These are phyloP conservation scores for Eurystomus glaucurus DNA, from an alignment of 2,797 vertebrate genomes.

Conservation along the genomic window DNA sequence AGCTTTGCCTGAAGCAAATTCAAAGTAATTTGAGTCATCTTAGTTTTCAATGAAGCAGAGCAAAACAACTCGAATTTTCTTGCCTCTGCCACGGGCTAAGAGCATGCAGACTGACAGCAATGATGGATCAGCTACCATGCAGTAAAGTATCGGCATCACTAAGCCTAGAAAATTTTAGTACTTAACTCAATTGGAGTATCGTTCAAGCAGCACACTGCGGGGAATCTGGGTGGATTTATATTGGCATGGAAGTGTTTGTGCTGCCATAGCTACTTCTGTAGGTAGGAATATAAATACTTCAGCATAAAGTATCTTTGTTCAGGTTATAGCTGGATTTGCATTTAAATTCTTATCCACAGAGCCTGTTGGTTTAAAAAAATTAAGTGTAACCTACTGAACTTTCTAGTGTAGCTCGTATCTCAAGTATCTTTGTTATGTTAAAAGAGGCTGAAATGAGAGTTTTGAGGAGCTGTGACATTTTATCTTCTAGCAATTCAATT, in stretches of 20 bases:
- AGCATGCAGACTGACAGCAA: neutral
- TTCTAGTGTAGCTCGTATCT: neutral
- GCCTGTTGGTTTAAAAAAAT: neutral
- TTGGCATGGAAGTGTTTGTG: neutral
- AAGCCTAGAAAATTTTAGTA: slow-evolving; percentile 28
- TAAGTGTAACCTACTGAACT: neutral
- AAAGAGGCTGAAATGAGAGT: neutral
- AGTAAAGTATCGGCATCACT: slow-evolving; percentile 33
- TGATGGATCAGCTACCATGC: slow-evolving; percentile 52
- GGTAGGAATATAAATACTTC: neutral
- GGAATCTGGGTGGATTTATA: neutral
- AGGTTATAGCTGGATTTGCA: neutral
- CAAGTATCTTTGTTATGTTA: neutral
- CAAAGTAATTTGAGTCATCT: slow-evolving; percentile 64
- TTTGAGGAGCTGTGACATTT: slow-evolving; percentile 45
- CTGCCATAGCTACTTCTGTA: neutral
- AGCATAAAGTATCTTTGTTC: neutral
- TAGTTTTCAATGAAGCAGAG: slow-evolving; percentile 58
- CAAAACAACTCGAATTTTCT: slow-evolving; percentile 54
- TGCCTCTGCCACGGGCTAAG: slow-evolving; percentile 29
- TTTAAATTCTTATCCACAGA: neutral
- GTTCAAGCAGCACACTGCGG: neutral
- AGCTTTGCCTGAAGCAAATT: slow-evolving; percentile 17
- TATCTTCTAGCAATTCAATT: slow-evolving; percentile 61
- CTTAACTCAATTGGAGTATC: neutral